Percentiles rank a stretch among this genome's conserved stretches.
These are phyloP conservation scores for Palythoa grandis DNA, from an alignment of 92 coral and sea anemone species.

Conservation along the genomic window DNA sequence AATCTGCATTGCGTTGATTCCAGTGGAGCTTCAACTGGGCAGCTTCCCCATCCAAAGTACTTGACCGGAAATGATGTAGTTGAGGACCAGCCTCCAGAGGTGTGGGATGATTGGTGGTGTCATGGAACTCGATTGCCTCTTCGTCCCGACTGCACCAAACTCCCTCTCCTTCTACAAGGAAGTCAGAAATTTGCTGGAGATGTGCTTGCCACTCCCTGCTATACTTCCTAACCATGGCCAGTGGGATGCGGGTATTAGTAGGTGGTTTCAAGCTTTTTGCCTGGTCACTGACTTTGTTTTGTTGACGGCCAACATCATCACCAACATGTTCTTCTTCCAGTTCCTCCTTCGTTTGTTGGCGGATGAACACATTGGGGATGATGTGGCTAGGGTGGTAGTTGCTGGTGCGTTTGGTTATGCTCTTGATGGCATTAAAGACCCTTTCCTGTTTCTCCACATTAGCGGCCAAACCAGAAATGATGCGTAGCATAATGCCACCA, in stretches of 20 bases:
- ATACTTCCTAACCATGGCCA: no score
- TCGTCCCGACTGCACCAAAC: no score
- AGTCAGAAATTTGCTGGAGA: no score
- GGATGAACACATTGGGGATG: conserved; percentile 40
- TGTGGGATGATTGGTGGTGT: no score
- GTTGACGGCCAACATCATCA: conserved; percentile 45
- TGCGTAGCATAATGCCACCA: conserved; percentile 57
- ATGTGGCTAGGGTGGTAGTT: conserved; percentile 42
- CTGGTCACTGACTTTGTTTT: conserved; percentile 37
- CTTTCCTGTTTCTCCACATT: conserved; percentile 66
- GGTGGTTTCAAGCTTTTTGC: background rate
- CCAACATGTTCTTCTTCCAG: conserved; percentile 31
- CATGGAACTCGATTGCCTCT: no score
- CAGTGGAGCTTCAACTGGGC: no score
- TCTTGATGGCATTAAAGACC: conserved; percentile 25
- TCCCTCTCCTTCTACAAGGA: no score
- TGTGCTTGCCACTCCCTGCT: no score
- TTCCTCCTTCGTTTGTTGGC: conserved; percentile 22
- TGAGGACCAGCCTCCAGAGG: no score
- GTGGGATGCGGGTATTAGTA: background rate
- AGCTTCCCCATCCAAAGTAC: no score
- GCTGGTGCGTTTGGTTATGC: conserved; percentile 50
- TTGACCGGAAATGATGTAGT: no score
- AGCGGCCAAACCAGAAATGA: conserved; percentile 59
- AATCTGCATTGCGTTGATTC: background rate